A percentile compares a stretch with the other conserved stretches of the same genome.
Evolutionary conservation across 2,888 invertebrate species (phyloP).

Genomic region (Tetragonula carbonaria): DNA sequence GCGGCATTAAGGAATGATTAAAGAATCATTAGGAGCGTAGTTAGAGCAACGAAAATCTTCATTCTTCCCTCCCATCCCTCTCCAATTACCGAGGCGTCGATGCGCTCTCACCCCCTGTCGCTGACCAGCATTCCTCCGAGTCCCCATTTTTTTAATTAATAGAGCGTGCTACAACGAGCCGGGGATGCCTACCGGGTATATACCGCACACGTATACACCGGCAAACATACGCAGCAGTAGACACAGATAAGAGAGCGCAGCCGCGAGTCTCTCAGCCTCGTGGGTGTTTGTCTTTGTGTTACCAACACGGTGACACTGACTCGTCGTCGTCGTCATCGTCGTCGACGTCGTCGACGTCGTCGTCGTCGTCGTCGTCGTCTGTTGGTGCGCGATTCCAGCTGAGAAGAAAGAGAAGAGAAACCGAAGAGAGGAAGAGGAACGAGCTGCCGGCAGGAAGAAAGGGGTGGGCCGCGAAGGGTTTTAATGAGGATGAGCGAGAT

Average conservation of each 20-base stretch:
- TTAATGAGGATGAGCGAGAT: constrained; percentile 83
- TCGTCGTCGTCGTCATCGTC: background rate
- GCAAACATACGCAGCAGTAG: constrained; percentile 7
- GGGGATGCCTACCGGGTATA: constrained; percentile 71
- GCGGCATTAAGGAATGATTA: constrained; percentile 56
- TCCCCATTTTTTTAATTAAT: constrained; percentile 80
- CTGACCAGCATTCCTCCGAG: constrained; percentile 74
- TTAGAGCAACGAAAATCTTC: constrained; percentile 59
- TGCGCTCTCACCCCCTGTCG: constrained; percentile 62
- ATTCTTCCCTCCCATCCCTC: constrained; percentile 53
- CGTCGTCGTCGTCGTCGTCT: background rate
- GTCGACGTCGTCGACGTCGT: background rate
- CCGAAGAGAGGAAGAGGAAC: constrained; percentile 60
- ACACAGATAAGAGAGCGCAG: constrained; percentile 1
- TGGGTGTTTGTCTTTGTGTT: constrained; percentile 52
- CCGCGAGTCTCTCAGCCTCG: constrained; percentile 10
- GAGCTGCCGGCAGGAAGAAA: constrained; percentile 67
- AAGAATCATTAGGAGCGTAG: constrained; percentile 64
- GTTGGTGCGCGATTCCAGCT: constrained; percentile 52
- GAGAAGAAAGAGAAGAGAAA: constrained; percentile 66
- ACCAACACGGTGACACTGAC: constrained; percentile 45
- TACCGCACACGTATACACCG: constrained; percentile 37
- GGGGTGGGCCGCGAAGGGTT: constrained; percentile 73
- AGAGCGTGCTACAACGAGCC: constrained; percentile 76
- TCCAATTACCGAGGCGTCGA: constrained; percentile 67